A percentile compares a stretch with the other conserved stretches of the same genome.
These are phyloP conservation scores for Diplodus sargus DNA, from an alignment of 2,797 vertebrate genomes.

Conservation along the genomic window DNA sequence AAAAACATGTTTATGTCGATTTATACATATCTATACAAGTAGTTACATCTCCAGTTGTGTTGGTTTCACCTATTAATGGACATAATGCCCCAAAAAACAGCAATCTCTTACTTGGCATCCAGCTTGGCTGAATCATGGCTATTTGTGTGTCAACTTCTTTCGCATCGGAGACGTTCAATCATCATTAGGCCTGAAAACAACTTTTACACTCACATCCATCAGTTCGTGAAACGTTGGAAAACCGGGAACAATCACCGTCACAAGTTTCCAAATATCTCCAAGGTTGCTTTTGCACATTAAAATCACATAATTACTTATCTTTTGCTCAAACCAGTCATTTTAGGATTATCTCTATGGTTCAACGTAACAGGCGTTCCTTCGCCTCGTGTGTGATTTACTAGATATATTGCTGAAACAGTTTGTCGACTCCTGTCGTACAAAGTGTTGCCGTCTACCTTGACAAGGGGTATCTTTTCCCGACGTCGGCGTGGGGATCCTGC, in stretches of 20 bases:
- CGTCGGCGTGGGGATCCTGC: conserved; percentile 89
- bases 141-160: background rate
- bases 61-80: no score
- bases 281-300: background rate
- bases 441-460: conserved; percentile 84
- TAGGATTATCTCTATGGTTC: background rate
- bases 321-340: background rate
- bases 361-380: background rate
- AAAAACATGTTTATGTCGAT: no score
- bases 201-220: background rate
- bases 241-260: background rate
- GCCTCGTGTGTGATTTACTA: background rate
- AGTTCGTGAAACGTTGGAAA: background rate
- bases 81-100: no score
- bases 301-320: background rate
- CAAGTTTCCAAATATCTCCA: background rate
- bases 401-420: background rate
- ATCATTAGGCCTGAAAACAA: background rate
- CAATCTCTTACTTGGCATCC: background rate
- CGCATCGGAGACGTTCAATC: background rate
- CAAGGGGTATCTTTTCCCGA: conserved; percentile 87
- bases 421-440: background rate
- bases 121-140: background rate
- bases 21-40: no score
- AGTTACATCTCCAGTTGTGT: no score